Percentiles rank a stretch among this genome's conserved stretches.
Evolutionary conservation across 2,797 vertebrate genomes (phyloP).

Genomic region (Catharus ustulatus): DNA sequence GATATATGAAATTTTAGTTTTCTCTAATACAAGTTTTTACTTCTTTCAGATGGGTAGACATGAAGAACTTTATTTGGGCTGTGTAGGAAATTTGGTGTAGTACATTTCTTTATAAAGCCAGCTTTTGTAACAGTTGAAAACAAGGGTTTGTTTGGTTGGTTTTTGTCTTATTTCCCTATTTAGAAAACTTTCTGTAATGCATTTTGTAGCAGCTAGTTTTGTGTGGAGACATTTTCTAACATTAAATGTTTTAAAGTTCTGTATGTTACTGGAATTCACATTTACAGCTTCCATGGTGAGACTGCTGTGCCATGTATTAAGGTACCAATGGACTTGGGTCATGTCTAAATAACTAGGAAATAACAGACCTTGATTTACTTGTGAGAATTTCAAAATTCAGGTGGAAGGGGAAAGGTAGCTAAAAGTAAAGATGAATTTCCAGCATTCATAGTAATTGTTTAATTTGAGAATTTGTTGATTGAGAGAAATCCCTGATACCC

Average conservation of each 20-base stretch:
- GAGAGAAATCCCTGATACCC: background rate
- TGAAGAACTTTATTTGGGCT: background rate
- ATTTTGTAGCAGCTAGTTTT: background rate
- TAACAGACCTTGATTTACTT: background rate
- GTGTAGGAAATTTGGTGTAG: background rate
- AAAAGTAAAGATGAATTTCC: background rate
- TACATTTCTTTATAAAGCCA: background rate
- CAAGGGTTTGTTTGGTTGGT: background rate
- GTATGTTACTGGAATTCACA: background rate
- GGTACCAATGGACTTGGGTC: background rate
- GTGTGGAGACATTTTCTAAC: background rate
- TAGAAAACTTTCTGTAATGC: background rate
- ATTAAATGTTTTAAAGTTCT: background rate
- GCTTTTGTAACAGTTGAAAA: background rate
- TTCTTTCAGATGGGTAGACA: background rate
- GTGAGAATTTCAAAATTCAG: background rate
- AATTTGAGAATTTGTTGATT: background rate
- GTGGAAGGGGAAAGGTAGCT: background rate
- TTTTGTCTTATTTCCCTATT: background rate
- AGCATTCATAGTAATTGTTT: background rate
- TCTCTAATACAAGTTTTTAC: background rate
- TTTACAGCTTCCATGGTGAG: background rate
- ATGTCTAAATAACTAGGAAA: background rate
- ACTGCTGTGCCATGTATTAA: background rate
- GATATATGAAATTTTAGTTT: background rate